Evolutionary conservation across 2,113 vertebrate genomes (phyloP), one percentile per base, ranked within the genome.

Genomic region (Notiomystis cincta): DNA sequence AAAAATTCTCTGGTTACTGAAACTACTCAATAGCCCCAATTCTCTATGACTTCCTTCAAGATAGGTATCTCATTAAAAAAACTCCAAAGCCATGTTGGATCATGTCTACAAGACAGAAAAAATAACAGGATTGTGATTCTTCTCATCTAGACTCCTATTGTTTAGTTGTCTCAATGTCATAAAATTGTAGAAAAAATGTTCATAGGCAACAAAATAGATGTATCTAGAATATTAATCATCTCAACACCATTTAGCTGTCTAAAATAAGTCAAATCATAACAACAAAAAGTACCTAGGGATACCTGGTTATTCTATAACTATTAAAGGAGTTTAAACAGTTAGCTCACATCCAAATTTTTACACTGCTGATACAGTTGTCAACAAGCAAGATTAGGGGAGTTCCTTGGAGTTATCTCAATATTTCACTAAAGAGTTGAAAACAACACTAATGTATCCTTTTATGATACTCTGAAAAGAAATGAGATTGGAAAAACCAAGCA

Each of bases 61-160:
- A 70, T 9, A 11, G 6, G 10, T 45, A 64, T 77, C 5, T 27
- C 31, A 35, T 5, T 31, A 3, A 11, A 35, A 37, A 56, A 9
- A 0, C 1, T n/a, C 9, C 24, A 24, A 51, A 57, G 64, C 1
- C 6, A 8, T 3, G 1, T 20, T 54, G 25, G 8, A 31, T 72
- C 51, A 60, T 2, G 1, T 18, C 89, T 60, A 30, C 31, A 78
- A 60, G 23, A 0, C 21, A 82, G 27, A 78, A 4, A 47, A 91
- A 60, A 53, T 13, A 54, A 42, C 3, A 47, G 7, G 8, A 85
- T 3, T 53, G 3, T 13, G 62, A 45, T 50, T 76, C 22, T 92
- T 73, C 15, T 82, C 11, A 33, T 48, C 14, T 65, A 30, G 18
- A 58, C 7, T 44, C 6, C 4, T 30, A 35, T 13, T 5, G 42